A percentile compares a stretch with the other conserved stretches of the same genome.
Conservation (phyloP, 1,140 invertebrate genomes). For the Ceratosolen solmsi region DNA sequence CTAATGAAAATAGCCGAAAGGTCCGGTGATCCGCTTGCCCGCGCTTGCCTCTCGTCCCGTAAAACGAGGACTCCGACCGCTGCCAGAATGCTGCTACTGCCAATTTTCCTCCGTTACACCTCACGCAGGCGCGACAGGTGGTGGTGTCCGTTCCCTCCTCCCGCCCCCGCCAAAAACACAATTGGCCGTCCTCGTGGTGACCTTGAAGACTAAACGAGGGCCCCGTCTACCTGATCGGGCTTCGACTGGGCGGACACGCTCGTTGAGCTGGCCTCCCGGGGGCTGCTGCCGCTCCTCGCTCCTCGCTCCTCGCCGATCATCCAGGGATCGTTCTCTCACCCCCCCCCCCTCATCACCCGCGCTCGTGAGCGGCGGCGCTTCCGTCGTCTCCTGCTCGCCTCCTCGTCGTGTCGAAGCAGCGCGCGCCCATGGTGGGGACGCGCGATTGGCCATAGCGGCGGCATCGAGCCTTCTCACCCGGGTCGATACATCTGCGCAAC, state of each 20-base stretch:
- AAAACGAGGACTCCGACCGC: constrained; percentile 33
- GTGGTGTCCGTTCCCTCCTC: no score
- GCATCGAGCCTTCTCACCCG: constrained; percentile 26
- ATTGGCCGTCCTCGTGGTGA: no score
- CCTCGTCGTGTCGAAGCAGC: background rate
- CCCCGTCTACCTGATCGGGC: no score
- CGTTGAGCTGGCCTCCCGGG: background rate
- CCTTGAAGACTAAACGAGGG: no score
- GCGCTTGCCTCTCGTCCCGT: constrained; percentile 13
- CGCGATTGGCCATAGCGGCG: background rate
- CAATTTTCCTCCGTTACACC: background rate
- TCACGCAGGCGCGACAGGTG: background rate
- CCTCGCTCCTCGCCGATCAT: background rate
- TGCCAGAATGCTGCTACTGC: constrained; percentile 26
- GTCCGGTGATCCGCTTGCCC: constrained; percentile 31
- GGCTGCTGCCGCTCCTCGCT: background rate
- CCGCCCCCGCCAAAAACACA: no score
- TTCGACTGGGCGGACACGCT: no score
- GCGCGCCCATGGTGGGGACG: background rate
- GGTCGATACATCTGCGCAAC: constrained; percentile 50
- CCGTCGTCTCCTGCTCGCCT: background rate
- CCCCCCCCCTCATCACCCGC: no score
- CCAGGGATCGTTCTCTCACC: background rate
- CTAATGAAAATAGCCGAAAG: constrained; percentile 53
- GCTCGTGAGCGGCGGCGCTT: no score